Conservation (phyloP, 2,888 invertebrate species). For the Sphaerolaimus hirsutus region DNA sequence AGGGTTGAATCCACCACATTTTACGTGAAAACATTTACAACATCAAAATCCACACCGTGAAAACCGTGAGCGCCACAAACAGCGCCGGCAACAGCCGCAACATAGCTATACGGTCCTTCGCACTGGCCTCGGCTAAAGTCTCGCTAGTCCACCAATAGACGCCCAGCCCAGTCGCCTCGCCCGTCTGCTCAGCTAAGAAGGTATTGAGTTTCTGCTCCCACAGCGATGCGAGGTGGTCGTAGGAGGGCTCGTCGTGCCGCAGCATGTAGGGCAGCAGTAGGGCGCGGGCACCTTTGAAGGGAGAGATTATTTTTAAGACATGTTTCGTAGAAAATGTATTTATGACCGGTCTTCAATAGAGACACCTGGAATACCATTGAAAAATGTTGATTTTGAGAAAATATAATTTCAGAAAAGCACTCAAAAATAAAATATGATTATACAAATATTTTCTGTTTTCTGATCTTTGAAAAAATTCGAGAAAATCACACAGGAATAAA, state of each 20-base stretch:
- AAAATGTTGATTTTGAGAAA: no score
- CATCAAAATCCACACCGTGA: conserved; percentile 19
- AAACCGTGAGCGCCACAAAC: conserved; percentile 19
- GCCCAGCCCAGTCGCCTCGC: background rate
- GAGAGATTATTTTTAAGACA: no score
- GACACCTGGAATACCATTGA: no score
- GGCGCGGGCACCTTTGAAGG: conserved; percentile 18
- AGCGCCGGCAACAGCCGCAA: conserved; percentile 20
- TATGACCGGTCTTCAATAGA: no score
- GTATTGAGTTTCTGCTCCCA: conserved; percentile 20
- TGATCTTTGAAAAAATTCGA: no score
- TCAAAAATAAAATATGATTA: no score
- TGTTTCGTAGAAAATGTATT: no score
- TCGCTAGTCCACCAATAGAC: conserved; percentile 24
- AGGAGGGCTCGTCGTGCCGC: conserved; percentile 14
- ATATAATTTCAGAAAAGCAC: no score
- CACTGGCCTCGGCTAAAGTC: conserved; percentile 19
- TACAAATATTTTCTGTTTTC: no score
- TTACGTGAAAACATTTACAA: no score
- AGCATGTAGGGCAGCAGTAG: conserved; percentile 22
- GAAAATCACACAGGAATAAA: no score
- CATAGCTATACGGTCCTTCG: conserved; percentile 16
- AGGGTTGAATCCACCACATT: no score
- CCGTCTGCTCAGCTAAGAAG: conserved; percentile 9
- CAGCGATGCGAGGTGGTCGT: conserved; percentile 19